These are phyloP conservation scores for Intellagama lesueurii DNA, from an alignment of 2,797 vertebrate species.

Conservation along the genomic window DNA sequence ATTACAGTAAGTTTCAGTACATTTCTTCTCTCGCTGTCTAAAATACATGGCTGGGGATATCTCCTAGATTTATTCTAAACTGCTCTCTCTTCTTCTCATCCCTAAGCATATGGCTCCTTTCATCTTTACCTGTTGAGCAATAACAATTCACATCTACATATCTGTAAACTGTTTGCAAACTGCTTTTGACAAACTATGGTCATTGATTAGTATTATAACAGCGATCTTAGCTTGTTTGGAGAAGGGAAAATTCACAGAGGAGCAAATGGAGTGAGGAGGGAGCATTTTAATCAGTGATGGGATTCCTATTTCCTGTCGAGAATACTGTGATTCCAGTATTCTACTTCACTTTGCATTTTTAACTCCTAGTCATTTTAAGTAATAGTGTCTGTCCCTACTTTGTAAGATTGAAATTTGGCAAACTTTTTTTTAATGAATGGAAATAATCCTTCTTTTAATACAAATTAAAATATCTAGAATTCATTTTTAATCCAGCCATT, in stretches of 20 bases:
- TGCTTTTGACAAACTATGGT: background rate
- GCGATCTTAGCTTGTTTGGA: background rate
- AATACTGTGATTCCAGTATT: background rate
- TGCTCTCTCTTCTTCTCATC: background rate
- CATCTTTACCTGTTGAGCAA: background rate
- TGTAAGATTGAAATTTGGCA: slow-evolving; percentile 4
- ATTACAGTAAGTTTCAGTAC: background rate
- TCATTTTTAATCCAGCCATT: slow-evolving; percentile 53
- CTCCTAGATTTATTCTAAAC: background rate
- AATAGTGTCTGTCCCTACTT: background rate
- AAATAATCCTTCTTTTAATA: slow-evolving; percentile 36
- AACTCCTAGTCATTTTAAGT: background rate
- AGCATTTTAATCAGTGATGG: background rate
- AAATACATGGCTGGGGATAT: background rate
- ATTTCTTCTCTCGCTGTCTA: background rate
- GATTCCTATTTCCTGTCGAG: background rate
- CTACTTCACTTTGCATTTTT: background rate
- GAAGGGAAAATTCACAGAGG: background rate
- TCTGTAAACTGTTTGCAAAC: background rate
- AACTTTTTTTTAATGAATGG: slow-evolving; percentile 4
- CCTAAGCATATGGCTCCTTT: background rate
- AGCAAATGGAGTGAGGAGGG: background rate
- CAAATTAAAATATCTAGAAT: slow-evolving; percentile 36
- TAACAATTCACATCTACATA: background rate
- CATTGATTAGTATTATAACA: background rate